Evolutionary conservation across 1,140 invertebrate species (phyloP), one percentile per base, ranked within the genome.

Genomic region (Aporrectodea caliginosa): DNA sequence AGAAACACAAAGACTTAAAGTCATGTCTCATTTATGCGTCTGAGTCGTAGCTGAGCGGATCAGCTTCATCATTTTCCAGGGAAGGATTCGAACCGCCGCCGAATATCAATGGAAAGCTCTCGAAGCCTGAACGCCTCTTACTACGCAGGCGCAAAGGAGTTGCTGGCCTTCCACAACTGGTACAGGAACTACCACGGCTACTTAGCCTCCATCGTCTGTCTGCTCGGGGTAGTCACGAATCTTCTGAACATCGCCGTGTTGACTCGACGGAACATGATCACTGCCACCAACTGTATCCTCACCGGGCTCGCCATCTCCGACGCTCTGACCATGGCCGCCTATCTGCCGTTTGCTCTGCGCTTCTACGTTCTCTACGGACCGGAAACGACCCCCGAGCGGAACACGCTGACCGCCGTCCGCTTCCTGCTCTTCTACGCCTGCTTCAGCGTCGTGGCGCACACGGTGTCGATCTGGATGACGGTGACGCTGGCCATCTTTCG

Each of bases 381-480:
- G 6, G 69, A 76, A 35, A 22, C 75, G 0, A 79, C 75, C 30
- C 81, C 81, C 1, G 73, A 82, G n/a, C 70, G 84, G 6, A 82
- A 85, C 74, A 85, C 84, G 1, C 76, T 82, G 2, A 72, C 73
- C 33, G 83, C 83, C 70, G 85, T 86, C 14, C 81, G 82, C 32
- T 87, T 90, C n/a, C n/a, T n/a, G n/a, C n/a, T n/a, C n/a, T n/a
- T n/a, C n/a, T n/a, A n/a, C n/a, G n/a, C n/a, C n/a, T n/a, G n/a
- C n/a, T n/a, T n/a, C n/a, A n/a, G n/a, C n/a, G n/a, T n/a, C n/a
- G n/a, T n/a, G n/a, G n/a, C 93, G 84, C 96, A 98, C 86, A 96
- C 95, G 0, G 94, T 97, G 74, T 95, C 95, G 0, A 97, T 97
- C 76, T 97, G 94, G 92, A 86, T 98, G 80, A 97, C 96, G 0